Evolutionary conservation across 2,888 invertebrate species (phyloP).

Genomic region (Philonicus albiceps): DNA sequence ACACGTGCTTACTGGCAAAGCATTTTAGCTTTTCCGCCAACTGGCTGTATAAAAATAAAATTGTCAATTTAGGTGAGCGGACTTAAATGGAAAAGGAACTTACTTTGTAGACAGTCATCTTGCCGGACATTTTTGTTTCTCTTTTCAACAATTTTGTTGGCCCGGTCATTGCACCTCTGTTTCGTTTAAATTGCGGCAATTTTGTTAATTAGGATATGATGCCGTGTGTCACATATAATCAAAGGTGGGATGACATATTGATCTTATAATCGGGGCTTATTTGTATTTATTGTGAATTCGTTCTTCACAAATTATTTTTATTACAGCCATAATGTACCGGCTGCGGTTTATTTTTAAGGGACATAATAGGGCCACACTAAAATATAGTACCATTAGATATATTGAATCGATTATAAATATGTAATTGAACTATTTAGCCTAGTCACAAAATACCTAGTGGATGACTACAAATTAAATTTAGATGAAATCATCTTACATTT

Average conservation of each 20-base stretch:
- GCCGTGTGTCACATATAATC: neutral
- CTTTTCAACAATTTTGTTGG: neutral
- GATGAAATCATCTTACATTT: neutral
- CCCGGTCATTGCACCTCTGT: neutral
- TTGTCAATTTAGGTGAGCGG: conserved; percentile 29
- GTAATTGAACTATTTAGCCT: neutral
- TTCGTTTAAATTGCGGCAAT: neutral
- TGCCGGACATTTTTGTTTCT: neutral
- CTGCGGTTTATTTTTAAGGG: neutral
- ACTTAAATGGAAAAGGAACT: conserved; percentile 27
- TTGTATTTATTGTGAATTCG: neutral
- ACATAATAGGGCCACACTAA: neutral
- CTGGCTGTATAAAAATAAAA: conserved; percentile 35
- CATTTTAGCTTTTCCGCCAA: conserved; percentile 32
- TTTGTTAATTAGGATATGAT: neutral
- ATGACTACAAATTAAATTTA: neutral
- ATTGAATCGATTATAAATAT: neutral
- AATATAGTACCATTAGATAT: neutral
- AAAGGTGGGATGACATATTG: neutral
- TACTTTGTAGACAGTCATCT: conserved; percentile 10
- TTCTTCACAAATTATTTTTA: neutral
- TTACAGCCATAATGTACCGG: neutral
- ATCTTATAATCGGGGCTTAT: neutral
- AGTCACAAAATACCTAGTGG: neutral
- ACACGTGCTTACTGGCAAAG: conserved; percentile 37